Evolutionary conservation across 2,888 invertebrate species (phyloP).

Genomic region (Parnassius smintheus): DNA sequence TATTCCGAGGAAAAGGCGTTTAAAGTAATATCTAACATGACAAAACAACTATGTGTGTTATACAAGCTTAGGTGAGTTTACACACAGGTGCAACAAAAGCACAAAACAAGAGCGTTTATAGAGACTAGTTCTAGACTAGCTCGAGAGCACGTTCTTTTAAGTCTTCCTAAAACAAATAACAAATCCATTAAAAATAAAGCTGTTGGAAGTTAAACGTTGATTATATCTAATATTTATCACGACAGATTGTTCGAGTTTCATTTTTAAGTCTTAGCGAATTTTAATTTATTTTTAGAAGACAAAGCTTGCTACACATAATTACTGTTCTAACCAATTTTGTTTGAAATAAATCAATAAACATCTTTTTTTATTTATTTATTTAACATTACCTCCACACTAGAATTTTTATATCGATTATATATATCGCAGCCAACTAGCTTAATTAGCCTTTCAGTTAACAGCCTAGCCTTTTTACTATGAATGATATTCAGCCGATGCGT

Average conservation of each 20-base stretch:
- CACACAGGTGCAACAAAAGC: constrained; percentile 22
- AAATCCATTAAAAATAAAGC: not conserved
- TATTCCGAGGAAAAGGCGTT: no score
- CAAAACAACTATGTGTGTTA: not conserved
- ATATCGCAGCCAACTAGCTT: no score
- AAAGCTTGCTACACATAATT: no score
- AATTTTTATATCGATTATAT: no score
- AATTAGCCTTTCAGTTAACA: no score
- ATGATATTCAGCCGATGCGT: no score
- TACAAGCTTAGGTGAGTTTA: constrained; percentile 9
- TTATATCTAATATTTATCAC: not conserved
- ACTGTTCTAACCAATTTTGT: no score
- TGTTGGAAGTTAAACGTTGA: not conserved
- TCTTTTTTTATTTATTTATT: no score
- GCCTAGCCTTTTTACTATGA: no score
- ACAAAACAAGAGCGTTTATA: not conserved
- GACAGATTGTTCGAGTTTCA: not conserved
- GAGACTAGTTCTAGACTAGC: constrained; percentile 16
- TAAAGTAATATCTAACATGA: no score
- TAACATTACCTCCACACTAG: no score
- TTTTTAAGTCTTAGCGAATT: not conserved
- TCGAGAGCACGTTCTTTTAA: constrained; percentile 3
- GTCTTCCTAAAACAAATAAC: constrained; percentile 10
- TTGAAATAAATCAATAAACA: no score
- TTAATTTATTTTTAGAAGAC: not conserved